Evolutionary conservation across 2,797 vertebrate genomes (phyloP), one percentile per base, ranked within the genome.

Genomic region (Glossophaga mutica): DNA sequence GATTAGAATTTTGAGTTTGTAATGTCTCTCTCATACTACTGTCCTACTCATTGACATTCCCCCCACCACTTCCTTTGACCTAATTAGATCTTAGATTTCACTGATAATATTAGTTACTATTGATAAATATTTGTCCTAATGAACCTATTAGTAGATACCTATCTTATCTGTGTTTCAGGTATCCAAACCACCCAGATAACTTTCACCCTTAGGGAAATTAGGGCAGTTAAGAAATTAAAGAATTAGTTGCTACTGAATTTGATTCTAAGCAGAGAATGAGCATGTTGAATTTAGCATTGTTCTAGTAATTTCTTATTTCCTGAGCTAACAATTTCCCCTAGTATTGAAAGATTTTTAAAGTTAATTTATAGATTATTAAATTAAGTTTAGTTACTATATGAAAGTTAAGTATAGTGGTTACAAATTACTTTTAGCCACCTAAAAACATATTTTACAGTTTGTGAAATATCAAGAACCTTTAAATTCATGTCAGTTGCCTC

Each of bases 381-480:
- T n/a, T 95, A 48, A 57, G 24, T 91, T 83, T 21, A 57, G 32
- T 84, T 87, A n/a, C 34, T n/a, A 22, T 39, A 65, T 76, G 86
- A 39, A 83, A 83, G 16, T 39, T 65, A 73, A 74, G 37, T 68
- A 10, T 48, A 62, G 14, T 48, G 32, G 9, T 82, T 86, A 65
- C 7, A 70, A 82, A 71, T 81, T 91, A 39, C 42, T 95, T 97
- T 93, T 11, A n/a, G 22, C 65, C 19, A 76, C 19, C 12, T 83
- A 70, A 90, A n/a, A 96, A 90, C 19, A 59, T 93, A 65, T 88
- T 94, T 85, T 87, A 55, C 65, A 70, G n/a, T 92, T 85, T 82
- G 32, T 90, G 52, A 93, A 74, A 65, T 94, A 82, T 57, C 26
- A 84, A 84, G 32, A 1, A 65, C 19, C 12, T 84, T 88, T 74